A percentile compares a stretch with the other conserved stretches of the same genome.
Conservation (phyloP, 2,888 invertebrate species). For the Anthoptus insignis region DNA sequence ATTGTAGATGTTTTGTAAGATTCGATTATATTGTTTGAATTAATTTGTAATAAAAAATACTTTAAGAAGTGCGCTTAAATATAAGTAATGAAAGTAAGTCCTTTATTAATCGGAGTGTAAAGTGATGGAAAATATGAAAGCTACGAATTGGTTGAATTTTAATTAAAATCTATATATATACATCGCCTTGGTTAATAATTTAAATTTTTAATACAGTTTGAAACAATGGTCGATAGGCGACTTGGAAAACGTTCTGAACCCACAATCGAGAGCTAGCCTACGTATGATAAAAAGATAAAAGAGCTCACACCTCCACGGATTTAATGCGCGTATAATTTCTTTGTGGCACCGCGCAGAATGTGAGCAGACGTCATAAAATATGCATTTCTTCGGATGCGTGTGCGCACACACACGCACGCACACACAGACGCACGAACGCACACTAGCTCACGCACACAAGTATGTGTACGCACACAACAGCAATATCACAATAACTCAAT, state of each 20-base stretch:
- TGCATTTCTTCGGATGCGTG: conserved; percentile 83
- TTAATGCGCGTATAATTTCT: conserved; percentile 87
- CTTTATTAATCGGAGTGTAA: too few species aligned
- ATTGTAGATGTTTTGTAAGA: conserved; percentile 1
- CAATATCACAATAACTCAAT: conserved; percentile 82
- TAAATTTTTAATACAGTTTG: conserved; percentile 26
- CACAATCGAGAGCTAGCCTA: conserved; percentile 36
- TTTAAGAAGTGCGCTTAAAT: background rate
- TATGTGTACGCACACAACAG: conserved; percentile 65
- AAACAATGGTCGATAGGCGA: conserved; percentile 34
- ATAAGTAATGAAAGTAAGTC: too few species aligned
- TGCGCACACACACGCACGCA: conserved; percentile 52
- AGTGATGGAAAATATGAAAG: too few species aligned
- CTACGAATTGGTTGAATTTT: too few species aligned
- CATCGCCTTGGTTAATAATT: conserved; percentile 13
- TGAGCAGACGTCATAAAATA: conserved; percentile 86
- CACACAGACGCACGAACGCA: conserved; percentile 22
- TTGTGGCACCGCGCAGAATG: conserved; percentile 87
- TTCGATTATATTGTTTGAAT: background rate
- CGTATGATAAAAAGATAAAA: conserved; percentile 60
- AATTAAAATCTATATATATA: too few species aligned
- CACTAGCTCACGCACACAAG: conserved; percentile 39
- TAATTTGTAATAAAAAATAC: conserved; percentile 6
- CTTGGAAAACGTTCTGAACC: conserved; percentile 9
- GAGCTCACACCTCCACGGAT: conserved; percentile 80